Base-by-base conservation (phyloP, 2,797 vertebrate genomes). In the Takifugu rubripes region DNA sequence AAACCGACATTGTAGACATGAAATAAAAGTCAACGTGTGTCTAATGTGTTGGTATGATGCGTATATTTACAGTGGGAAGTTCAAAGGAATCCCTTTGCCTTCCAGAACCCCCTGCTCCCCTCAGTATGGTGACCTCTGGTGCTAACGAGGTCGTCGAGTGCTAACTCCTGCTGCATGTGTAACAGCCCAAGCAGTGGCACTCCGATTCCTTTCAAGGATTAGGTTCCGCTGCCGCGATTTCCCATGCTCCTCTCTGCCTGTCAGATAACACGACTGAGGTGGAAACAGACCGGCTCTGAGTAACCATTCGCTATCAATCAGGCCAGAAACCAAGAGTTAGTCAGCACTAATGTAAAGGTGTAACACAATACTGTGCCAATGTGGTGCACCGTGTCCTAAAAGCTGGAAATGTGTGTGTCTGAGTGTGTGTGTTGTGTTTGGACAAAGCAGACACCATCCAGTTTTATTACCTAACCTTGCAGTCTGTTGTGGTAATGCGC, bases 331-430 rank as follows among this genome's bases (percentile, higher is more conserved):
- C 52, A 54, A 48, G 77, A 67, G 71, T 86, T 89, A 79, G 87
- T 88, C 87, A 87, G 87, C 85, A 85, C 77, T 87, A 84, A 82
- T 80, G 77, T 81, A 87, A 82, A 1, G 80, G 70, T 81, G 88
- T 67, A 86, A 84, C 70, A 68, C 56, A 63, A 89, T 53, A 65
- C 82, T 59, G 68, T 70, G 61, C 69, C 76, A 67, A n/a, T 70
- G 79, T 70, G 49, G 69, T 70, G 66, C 62, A 56, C 52, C 12
- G 5, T 77, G 68, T 70, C 70, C 70, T 74, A 25, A 82, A 69
- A 79, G 53, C 31, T 45, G 47, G 31, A 33, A 36, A 31, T 54
- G 24, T 61, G 58, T 58, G 52, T 59, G 65, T 36, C 45, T 49
- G 16, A 42, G 27, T 64, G 42, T 25, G 5, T 57, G 64, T 61